phyloP scores from a whole-genome alignment of 2,888 invertebrate genomes.

The Molorchus minor region DNA sequence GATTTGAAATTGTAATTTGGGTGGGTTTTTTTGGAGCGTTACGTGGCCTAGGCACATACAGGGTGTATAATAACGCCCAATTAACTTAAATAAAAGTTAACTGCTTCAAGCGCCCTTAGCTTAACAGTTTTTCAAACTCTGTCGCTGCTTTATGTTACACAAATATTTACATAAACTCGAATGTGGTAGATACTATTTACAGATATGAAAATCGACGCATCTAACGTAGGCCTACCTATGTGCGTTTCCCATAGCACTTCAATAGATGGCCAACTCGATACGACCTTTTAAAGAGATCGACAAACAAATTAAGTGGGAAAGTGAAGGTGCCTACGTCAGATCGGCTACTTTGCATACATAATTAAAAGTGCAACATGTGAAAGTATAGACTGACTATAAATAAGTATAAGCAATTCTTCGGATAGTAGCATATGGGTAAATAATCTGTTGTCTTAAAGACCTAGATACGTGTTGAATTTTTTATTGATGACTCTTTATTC shows the following conservation, averaged over 20 bases:
- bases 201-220: not conserved
- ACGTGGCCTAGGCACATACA: not conserved
- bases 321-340: conserved; percentile 19
- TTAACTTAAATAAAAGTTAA: no score
- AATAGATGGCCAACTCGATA: not conserved
- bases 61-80: no score
- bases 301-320: conserved; percentile 18
- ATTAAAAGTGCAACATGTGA: conserved; percentile 29
- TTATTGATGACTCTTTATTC: no score
- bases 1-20: conserved; percentile 11
- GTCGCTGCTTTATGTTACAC: not conserved
- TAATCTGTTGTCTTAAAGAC: no score
- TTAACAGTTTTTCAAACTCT: not conserved
- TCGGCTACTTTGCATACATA: conserved; percentile 21
- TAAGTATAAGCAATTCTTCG: no score
- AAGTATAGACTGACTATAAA: no score
- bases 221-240: no score
- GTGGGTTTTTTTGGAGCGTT: conserved; percentile 5
- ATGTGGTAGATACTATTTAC: not conserved
- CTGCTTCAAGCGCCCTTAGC: no score
- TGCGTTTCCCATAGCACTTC: not conserved
- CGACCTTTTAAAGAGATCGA: conserved; percentile 12
- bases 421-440: no score
- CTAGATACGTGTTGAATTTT: no score
- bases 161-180: not conserved